A percentile compares a stretch with the other conserved stretches of the same genome.
Conservation (phyloP, 2,113 vertebrate species). For the Stomatorhinus ivindoensis region DNA sequence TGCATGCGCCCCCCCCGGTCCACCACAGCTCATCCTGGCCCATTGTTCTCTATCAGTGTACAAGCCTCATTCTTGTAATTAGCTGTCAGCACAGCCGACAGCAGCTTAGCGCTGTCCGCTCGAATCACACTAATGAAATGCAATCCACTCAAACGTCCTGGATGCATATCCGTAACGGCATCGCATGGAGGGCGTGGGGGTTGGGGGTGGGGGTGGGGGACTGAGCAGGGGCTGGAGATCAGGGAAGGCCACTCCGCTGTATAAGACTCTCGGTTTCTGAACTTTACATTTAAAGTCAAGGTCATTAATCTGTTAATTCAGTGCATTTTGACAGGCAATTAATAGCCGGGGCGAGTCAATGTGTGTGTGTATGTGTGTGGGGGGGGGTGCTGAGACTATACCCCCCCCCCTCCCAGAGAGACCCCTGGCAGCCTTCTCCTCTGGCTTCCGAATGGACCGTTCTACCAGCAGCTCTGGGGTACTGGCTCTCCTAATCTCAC, state of each 20-base stretch:
- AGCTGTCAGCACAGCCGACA: constrained; percentile 93
- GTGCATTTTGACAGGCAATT: constrained; percentile 89
- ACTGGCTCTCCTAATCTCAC: background rate
- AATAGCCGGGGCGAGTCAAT: constrained; percentile 69
- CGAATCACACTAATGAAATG: constrained; percentile 97
- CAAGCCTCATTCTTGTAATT: constrained; percentile 95
- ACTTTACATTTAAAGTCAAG: constrained; percentile 66
- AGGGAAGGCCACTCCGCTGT: constrained; percentile 37
- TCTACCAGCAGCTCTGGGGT: background rate
- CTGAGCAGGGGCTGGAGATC: background rate
- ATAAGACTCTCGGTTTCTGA: constrained; percentile 53
- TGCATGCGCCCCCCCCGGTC: constrained; percentile 36
- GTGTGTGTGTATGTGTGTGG: constrained; percentile 26
- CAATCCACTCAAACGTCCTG: constrained; percentile 88
- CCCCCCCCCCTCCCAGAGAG: too few relatives aligned
- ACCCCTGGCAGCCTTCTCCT: background rate
- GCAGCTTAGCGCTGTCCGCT: constrained; percentile 91
- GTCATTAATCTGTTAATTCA: constrained; percentile 83
- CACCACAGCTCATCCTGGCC: constrained; percentile 62
- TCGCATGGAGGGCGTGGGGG: constrained; percentile 48
- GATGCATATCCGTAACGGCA: constrained; percentile 86
- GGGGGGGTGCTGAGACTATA: background rate
- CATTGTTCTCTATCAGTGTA: constrained; percentile 85
- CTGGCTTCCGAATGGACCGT: background rate
- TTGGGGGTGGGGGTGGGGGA: background rate